These are phyloP conservation scores for Sebastes jordani DNA, from an alignment of 2,797 vertebrate species.

Conservation along the genomic window DNA sequence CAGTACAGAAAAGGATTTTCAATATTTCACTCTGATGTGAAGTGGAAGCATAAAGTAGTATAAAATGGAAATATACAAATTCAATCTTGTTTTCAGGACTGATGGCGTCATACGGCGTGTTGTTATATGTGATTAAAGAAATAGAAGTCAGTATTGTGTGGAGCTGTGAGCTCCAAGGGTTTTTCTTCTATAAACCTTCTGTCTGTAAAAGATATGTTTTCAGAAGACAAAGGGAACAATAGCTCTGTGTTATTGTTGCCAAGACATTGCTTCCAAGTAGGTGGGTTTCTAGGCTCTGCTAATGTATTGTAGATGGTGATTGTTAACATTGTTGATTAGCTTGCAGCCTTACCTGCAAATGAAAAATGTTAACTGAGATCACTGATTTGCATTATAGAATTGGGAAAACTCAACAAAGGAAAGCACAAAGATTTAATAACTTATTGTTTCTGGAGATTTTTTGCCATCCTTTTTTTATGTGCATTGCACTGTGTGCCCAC, in stretches of 20 bases:
- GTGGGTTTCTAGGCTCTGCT: constrained; percentile 19
- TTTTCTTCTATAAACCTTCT: background rate
- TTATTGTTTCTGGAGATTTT: background rate
- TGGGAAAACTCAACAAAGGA: too few species aligned
- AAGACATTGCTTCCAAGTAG: background rate
- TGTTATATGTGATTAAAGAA: constrained; percentile 35
- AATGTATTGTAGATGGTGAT: background rate
- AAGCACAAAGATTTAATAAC: background rate
- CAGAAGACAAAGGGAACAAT: background rate
- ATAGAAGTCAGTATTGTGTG: background rate
- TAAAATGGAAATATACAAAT: background rate
- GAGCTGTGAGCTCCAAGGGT: background rate
- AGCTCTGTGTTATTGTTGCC: background rate
- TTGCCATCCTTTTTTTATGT: background rate
- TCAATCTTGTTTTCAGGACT: background rate
- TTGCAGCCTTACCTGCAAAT: background rate
- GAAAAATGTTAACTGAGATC: background rate
- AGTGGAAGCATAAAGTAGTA: background rate
- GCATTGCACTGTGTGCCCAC: background rate
- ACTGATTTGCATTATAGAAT: background rate
- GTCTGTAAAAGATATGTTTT: constrained; percentile 14
- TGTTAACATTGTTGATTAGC: background rate
- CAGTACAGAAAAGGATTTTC: background rate
- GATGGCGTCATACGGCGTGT: constrained; percentile 1
- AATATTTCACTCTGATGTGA: background rate